A percentile compares a stretch with the other conserved stretches of the same genome.
These are phyloP conservation scores for Poeciliopsis infans DNA, from an alignment of 2,797 vertebrate species.

Conservation along the genomic window DNA sequence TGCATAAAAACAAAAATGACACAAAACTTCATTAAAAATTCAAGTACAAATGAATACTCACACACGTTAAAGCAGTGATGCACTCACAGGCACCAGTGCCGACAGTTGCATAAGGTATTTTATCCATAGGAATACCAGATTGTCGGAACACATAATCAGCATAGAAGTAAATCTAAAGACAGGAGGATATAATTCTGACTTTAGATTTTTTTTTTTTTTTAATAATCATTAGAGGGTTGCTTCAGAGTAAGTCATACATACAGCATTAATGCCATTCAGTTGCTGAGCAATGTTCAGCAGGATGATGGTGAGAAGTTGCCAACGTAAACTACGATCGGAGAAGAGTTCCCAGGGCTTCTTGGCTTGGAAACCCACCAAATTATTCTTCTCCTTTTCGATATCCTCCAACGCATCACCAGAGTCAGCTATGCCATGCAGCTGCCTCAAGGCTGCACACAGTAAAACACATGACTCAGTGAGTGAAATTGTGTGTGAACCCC, in stretches of 20 bases:
- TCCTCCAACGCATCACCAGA: constrained; percentile 82
- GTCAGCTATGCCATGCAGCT: constrained; percentile 75
- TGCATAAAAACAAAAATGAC: not conserved
- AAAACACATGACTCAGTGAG: constrained; percentile 31
- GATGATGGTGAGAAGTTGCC: constrained; percentile 87
- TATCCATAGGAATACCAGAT: constrained; percentile 80
- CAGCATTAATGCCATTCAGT: constrained; percentile 91
- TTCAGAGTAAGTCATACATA: constrained; percentile 46
- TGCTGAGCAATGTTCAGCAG: constrained; percentile 87
- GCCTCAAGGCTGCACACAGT: constrained; percentile 79
- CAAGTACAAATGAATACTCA: constrained; percentile 69
- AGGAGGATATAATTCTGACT: not conserved
- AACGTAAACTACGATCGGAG: constrained; percentile 76
- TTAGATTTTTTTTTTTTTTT: not conserved
- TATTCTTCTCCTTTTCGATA: constrained; percentile 82
- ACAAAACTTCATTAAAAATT: not conserved
- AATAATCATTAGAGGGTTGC: not conserved
- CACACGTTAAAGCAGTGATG: constrained; percentile 88
- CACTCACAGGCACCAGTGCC: constrained; percentile 90
- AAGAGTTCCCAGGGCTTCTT: constrained; percentile 88
- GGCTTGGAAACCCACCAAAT: constrained; percentile 71
- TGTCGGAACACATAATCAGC: constrained; percentile 84
- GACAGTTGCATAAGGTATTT: constrained; percentile 85
- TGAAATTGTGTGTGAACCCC: constrained; percentile 10
- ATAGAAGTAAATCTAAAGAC: constrained; percentile 90